Percentiles rank a stretch among this genome's conserved stretches.
Evolutionary conservation across 2,888 invertebrate species (phyloP).

Genomic region (Brenthis daphne): DNA sequence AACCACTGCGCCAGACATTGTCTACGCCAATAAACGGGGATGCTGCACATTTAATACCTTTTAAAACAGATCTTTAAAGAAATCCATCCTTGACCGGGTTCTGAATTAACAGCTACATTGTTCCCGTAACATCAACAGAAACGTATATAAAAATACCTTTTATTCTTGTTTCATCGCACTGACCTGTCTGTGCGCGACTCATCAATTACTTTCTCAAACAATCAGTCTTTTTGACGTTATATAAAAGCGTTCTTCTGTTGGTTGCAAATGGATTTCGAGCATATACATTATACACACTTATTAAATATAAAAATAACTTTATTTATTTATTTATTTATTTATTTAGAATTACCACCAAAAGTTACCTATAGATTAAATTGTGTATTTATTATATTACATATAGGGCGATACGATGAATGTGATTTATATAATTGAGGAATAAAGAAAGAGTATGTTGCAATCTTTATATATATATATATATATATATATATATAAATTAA

Average conservation of each 20-base stretch:
- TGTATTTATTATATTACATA: too few relatives aligned
- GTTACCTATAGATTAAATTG: too few relatives aligned
- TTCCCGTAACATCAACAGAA: conserved; percentile 19
- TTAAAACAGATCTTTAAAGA: conserved; percentile 4
- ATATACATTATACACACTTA: neutral
- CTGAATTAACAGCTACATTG: conserved; percentile 6
- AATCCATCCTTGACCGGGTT: conserved; percentile 18
- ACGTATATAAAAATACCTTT: conserved; percentile 28
- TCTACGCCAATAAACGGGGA: too few relatives aligned
- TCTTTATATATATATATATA: too few relatives aligned
- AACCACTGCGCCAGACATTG: too few relatives aligned
- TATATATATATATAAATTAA: too few relatives aligned
- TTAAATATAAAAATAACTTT: neutral
- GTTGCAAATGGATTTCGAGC: conserved; percentile 22
- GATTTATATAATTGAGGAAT: too few relatives aligned
- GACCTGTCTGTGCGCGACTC: conserved; percentile 23
- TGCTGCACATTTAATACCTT: neutral
- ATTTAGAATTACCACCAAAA: too few relatives aligned
- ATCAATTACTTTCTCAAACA: conserved; percentile 28
- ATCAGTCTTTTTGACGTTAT: conserved; percentile 29
- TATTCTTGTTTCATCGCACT: conserved; percentile 26
- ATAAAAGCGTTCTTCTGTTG: conserved; percentile 24
- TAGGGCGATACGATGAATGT: too few relatives aligned
- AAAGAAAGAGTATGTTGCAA: too few relatives aligned
- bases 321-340: too few relatives aligned